Evolutionary conservation across 2,888 invertebrate genomes (phyloP).

Genomic region (Drosophila melanosoma): DNA sequence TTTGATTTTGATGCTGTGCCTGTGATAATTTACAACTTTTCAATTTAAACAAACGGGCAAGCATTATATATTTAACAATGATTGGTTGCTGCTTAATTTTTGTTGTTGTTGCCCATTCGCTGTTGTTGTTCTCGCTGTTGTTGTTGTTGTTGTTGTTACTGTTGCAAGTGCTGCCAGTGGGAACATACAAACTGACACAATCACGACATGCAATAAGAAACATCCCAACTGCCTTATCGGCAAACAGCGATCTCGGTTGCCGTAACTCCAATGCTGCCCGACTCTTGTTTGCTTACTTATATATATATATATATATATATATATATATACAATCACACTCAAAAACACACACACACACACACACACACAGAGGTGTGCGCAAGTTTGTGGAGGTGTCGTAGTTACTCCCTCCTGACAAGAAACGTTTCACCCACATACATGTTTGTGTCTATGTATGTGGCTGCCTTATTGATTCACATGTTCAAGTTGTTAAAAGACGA

Average conservation of each 20-base stretch:
- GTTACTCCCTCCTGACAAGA: conserved; percentile 25
- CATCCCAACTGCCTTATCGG: conserved; percentile 70
- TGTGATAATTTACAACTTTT: conserved; percentile 76
- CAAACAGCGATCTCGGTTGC: conserved; percentile 64
- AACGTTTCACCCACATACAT: conserved; percentile 76
- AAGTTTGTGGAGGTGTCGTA: conserved; percentile 5
- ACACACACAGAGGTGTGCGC: conserved; percentile 18
- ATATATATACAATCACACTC: conserved; percentile 18
- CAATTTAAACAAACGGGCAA: conserved; percentile 72
- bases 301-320: conserved; percentile 4
- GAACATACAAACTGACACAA: conserved; percentile 80
- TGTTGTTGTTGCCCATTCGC: conserved; percentile 13
- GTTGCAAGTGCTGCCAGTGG: conserved; percentile 59
- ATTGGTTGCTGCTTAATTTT: conserved; percentile 84
- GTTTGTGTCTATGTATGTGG: conserved; percentile 34
- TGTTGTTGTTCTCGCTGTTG: conserved; percentile 64
- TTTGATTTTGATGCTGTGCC: conserved; percentile 73
- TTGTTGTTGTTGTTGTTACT: conserved; percentile 9
- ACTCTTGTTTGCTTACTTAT: conserved; percentile 38
- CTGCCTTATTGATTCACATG: conserved; percentile 63
- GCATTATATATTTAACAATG: conserved; percentile 75
- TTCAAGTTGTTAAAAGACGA: conserved; percentile 54
- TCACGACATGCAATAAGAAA: conserved; percentile 80
- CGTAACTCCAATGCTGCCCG: conserved; percentile 49
- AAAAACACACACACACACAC: conserved; percentile 19